Base-by-base conservation (phyloP, 2,888 invertebrate genomes). In the Cremastobaeus sp. region DNA sequence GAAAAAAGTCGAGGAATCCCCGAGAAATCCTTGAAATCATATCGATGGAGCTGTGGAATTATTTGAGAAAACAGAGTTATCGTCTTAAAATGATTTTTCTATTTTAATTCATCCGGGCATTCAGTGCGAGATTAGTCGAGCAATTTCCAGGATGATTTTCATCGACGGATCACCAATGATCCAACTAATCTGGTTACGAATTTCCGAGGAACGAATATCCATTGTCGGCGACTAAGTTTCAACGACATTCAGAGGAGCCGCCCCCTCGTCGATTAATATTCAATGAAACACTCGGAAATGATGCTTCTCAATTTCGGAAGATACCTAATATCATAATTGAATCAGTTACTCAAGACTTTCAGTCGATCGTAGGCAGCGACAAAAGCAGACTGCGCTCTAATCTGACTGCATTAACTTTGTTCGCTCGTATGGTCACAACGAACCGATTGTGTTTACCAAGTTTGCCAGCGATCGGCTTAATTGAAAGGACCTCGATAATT, bases 321-420 rank as follows among this genome's bases (percentile, higher is more conserved):
- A 17, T 11, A 60, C 60, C 41, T 66, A 72, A 72, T 72, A 66
- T 72, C 74, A 17, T 70, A 74, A 74, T 74, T 70, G 74, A 74
- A 74, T 74, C 70, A 74, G 70, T 74, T 74, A 34, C 41, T 48
- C 68, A 70, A 66, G 62, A 48, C 66, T 73, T 62, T 28, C 55
- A 18, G 6, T 34, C 30, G 37, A n/a, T 30, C 30, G 41, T 43
- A 41, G 39, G 32, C 28, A 35, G 48, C 45, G 50, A 57, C 68
- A 62, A 68, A 47, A 50, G 60, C 60, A 9, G 37, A 25, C 48
- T 41, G 35, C 57, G 45, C 47, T 35, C 64, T 57, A 59, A 64
- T 60, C 32, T 65, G 28, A 15, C 28, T 59, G 55, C 50, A 41
- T 65, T 66, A 74, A 70, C 60, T 62, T 74, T 32, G 55, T 45